Evolutionary conservation across 92 coral and sea anemone species (phyloP), one percentile per base, ranked within the genome.

Genomic region (Porites rus): DNA sequence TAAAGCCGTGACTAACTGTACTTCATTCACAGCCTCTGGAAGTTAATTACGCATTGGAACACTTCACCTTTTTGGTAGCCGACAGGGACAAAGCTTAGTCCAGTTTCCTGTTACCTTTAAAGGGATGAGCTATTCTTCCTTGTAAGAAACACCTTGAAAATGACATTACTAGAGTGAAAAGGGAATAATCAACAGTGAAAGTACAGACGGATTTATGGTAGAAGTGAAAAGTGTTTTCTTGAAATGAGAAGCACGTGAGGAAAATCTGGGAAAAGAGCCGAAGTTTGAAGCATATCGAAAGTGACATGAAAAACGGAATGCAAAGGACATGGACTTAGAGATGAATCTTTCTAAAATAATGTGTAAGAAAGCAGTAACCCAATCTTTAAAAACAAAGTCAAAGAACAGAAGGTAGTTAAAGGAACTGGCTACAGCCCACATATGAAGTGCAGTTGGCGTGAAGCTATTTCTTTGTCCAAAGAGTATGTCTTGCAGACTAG

Each of bases 21-120:
- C 78, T 90, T 92, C 72, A 52, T 56, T 8, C 87, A 92, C 82
- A 92, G 91, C n/a, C 92, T 92, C 77, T 89, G n/a, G 92, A 92
- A 63, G 50, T 43, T 20, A 77, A 88, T 69, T 28, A 71, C 28
- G 51, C 17, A 19, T 60, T 91, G 12, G 89, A 91, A 53, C 46
- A 68, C 51, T 53, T 87, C 54, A 50, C 24, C 19, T 90, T 73
- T 90, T 77, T 90, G 43, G 91, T 91, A 3, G 91, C 88, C 13
- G 93, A 91, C 76, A 74, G 91, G 59, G 91, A 82, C 51, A 91
- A 91, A 59, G 91, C 85, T 14, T 88, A 81, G 62, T 66, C 38
- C 28, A 69, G 75, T 21, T 88, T 88, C 58, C 69, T 73, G 8
- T 4, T 38, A 68, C 91, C 94, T 7, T 69, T 88, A 18, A 82